phyloP scores from a whole-genome alignment of 2,797 vertebrate species.

The Sebastes trivittatus region DNA sequence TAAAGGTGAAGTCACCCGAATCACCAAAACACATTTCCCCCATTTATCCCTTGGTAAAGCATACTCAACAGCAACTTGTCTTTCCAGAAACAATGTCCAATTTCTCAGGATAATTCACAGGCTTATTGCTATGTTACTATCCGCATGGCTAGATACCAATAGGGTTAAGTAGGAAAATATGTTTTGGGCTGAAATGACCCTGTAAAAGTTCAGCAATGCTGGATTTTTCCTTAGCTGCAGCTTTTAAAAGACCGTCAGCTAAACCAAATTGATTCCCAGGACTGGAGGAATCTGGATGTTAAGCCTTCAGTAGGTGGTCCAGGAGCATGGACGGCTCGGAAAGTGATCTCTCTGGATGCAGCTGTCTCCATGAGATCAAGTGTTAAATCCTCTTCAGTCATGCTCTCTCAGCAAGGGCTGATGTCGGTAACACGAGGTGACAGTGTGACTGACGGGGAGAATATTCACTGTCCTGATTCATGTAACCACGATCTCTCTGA shows the following conservation, averaged over 20 bases:
- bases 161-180: background rate
- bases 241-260: conserved; percentile 20
- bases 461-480: conserved; percentile 3
- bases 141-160: background rate
- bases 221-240: conserved; percentile 39
- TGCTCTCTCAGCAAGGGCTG: conserved; percentile 43
- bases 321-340: conserved; percentile 12
- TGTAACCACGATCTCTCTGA: background rate
- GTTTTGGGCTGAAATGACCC: background rate
- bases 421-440: conserved; percentile 39
- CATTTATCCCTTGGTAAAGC: background rate
- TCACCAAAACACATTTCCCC: background rate
- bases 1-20: background rate
- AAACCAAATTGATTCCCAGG: conserved; percentile 53
- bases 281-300: conserved; percentile 37
- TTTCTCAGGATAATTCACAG: background rate
- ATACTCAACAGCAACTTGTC: background rate
- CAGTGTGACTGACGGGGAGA: conserved; percentile 27
- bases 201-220: conserved; percentile 9
- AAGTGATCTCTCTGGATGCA: conserved; percentile 48
- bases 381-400: conserved; percentile 58
- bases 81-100: background rate
- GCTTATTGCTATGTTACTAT: background rate
- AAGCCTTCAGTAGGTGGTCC: conserved; percentile 51
- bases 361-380: conserved; percentile 54